phyloP scores from a whole-genome alignment of 2,113 vertebrate genomes.

The Cyanoramphus novaezelandiae region DNA sequence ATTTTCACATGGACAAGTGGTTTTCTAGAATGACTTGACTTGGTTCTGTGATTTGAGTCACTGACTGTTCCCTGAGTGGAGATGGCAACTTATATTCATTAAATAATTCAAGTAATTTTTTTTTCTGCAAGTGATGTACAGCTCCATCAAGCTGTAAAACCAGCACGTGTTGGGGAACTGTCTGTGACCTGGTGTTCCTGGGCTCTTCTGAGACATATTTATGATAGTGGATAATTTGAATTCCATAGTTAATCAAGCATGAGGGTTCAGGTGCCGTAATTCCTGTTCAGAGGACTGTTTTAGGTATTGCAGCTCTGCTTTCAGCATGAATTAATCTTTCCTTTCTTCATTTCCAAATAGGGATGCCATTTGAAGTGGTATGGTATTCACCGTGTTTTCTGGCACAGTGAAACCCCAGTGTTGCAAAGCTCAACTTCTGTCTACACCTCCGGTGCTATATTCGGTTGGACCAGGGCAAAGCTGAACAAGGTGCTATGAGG shows the following conservation, averaged over 20 bases:
- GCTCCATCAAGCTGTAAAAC: not conserved
- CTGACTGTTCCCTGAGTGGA: not conserved
- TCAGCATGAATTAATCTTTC: not conserved
- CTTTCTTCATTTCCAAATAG: not conserved
- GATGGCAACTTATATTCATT: not conserved
- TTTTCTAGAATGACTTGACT: not conserved
- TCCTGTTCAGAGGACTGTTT: not conserved
- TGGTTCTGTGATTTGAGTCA: not conserved
- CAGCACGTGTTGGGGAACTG: rapidly evolving
- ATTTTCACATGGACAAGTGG: not conserved
- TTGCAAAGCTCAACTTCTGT: not conserved
- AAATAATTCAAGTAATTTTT: not conserved
- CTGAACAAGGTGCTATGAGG: not conserved
- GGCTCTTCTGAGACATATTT: not conserved
- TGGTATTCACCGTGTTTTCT: rapidly evolving
- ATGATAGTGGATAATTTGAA: no score
- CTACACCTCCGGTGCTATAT: not conserved
- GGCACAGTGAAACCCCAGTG: not conserved
- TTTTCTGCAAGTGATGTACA: not conserved
- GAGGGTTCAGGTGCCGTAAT: not conserved
- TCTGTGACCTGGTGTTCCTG: not conserved
- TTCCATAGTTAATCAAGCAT: not conserved
- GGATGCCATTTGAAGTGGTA: not conserved
- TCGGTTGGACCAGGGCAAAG: not conserved
- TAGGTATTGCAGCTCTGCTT: not conserved